These are phyloP conservation scores for Apotomis betuletana DNA, from an alignment of 2,888 invertebrate species.

Conservation along the genomic window DNA sequence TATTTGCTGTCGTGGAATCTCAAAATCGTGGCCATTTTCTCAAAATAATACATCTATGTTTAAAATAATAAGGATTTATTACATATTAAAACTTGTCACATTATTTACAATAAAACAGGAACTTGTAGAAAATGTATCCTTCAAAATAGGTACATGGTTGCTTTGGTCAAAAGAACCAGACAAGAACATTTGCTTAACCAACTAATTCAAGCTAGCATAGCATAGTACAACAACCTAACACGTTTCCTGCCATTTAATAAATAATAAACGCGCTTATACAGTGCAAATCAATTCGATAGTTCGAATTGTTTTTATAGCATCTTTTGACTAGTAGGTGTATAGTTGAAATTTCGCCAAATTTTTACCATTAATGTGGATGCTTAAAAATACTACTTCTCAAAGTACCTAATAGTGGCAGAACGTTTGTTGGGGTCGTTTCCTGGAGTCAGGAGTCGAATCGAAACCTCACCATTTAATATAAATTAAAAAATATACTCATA, in stretches of 20 bases:
- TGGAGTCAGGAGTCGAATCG: no score
- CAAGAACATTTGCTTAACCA: background rate
- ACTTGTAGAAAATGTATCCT: background rate
- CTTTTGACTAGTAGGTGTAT: constrained; percentile 4
- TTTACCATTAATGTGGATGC: background rate
- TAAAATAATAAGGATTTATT: constrained; percentile 8
- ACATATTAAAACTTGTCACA: constrained; percentile 4
- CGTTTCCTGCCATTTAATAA: no score
- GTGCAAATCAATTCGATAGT: no score
- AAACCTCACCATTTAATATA: no score
- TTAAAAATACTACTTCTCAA: background rate
- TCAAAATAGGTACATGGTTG: background rate
- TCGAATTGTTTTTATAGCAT: background rate
- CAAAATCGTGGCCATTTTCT: background rate
- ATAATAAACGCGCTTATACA: no score
- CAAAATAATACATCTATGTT: background rate
- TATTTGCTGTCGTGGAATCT: background rate
- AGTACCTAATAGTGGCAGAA: background rate
- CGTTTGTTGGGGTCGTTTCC: no score
- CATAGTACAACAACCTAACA: background rate
- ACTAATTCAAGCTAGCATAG: background rate
- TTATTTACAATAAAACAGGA: background rate
- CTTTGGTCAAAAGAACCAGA: constrained; percentile 15
- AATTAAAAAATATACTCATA: no score
- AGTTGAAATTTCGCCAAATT: background rate